Conservation (phyloP, 1,140 invertebrate genomes). For the Zaprionus ghesquierei region DNA sequence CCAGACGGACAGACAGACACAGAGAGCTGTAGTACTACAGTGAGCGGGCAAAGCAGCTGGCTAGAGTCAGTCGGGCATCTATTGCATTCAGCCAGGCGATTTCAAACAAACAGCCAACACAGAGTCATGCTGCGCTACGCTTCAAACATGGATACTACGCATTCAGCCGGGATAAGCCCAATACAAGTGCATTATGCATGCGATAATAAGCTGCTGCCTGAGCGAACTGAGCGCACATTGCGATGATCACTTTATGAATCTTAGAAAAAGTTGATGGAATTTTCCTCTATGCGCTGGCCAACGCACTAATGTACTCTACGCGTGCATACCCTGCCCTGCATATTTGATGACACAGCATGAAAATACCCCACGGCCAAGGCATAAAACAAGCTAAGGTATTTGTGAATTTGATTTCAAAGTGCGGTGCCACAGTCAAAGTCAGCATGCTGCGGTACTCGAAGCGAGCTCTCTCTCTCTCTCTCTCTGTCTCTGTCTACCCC, state of each 20-base stretch:
- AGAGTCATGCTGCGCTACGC: background rate
- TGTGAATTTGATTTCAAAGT: conserved; percentile 69
- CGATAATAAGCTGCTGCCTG: too few species aligned
- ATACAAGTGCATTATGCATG: too few species aligned
- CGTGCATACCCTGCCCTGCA: background rate
- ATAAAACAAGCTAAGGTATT: conserved; percentile 44
- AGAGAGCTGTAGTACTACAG: conserved; percentile 3
- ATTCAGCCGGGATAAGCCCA: background rate
- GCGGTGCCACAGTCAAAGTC: conserved; percentile 13
- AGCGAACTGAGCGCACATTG: too few species aligned
- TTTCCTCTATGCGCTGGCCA: background rate
- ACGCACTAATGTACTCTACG: background rate
- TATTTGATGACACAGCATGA: background rate
- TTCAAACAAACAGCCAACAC: conserved; percentile 32
- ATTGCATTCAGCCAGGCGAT: conserved; percentile 31
- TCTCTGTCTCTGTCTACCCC: background rate
- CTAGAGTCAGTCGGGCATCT: conserved; percentile 22
- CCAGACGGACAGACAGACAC: background rate
- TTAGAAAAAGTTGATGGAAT: too few species aligned
- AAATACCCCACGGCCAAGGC: background rate
- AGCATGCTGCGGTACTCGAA: conserved; percentile 10
- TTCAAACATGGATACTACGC: background rate
- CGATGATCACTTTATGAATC: too few species aligned
- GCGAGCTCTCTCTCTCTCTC: background rate
- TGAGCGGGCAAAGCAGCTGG: background rate